Conservation (phyloP, 2,888 invertebrate species). For the Lasius fuliginosus region DNA sequence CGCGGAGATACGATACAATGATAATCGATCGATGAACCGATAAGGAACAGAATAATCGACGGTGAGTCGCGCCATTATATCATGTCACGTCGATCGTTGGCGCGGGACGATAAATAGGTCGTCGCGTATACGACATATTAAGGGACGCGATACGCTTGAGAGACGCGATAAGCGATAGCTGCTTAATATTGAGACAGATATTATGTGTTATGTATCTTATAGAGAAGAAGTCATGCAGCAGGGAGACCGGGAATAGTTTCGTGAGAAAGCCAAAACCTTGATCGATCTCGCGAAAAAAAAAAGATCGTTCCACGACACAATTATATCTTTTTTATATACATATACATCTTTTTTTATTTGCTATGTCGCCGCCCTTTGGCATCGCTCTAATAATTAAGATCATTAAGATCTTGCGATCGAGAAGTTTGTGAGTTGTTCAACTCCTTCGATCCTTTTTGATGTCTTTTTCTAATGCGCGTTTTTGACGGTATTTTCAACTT, state of each 20-base stretch:
- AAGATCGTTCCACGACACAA: slow-evolving; percentile 3
- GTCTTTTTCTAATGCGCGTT: slow-evolving; percentile 25
- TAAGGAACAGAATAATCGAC: background rate
- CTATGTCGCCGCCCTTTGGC: slow-evolving; percentile 19
- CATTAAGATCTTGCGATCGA: slow-evolving; percentile 18
- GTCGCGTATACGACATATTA: slow-evolving; percentile 13
- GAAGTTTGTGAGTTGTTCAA: background rate
- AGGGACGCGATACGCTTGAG: slow-evolving; percentile 38
- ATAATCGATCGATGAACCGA: slow-evolving; percentile 24
- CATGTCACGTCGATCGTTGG: slow-evolving; percentile 29
- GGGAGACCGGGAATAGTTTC: background rate
- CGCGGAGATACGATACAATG: background rate
- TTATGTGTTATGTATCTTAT: slow-evolving; percentile 24
- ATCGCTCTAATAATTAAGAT: background rate
- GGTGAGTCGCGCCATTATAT: background rate
- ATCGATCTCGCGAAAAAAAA: slow-evolving; percentile 50
- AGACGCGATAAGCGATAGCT: slow-evolving; percentile 43
- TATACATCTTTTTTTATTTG: slow-evolving; percentile 38
- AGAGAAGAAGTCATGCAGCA: slow-evolving; percentile 45
- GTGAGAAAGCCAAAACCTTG: slow-evolving; percentile 63
- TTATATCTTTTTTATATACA: slow-evolving; percentile 40
- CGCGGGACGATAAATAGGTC: background rate
- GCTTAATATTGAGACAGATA: slow-evolving; percentile 47
- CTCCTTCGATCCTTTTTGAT: background rate
- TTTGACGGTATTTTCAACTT: background rate